Evolutionary conservation across 1,140 invertebrate species (phyloP).

Genomic region (Frieseomelitta varia): DNA sequence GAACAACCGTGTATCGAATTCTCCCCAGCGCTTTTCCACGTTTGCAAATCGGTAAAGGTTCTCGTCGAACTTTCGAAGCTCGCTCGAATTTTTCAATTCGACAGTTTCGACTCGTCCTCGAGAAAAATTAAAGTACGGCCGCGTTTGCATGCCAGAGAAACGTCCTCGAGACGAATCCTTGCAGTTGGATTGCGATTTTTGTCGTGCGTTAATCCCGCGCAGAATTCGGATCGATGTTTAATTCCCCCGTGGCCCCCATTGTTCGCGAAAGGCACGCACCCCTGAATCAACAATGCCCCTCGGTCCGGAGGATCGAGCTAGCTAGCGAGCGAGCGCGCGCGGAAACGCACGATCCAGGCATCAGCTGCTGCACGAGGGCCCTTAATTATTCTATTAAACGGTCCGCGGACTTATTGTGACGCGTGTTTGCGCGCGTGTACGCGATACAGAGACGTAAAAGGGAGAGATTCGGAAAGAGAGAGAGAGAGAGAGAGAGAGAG

Average conservation of each 20-base stretch:
- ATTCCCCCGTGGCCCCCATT: slow-evolving; percentile 64
- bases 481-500: not conserved
- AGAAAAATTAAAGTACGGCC: too few species aligned
- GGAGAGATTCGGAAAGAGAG: not conserved
- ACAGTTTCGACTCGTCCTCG: too few species aligned
- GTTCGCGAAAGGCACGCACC: slow-evolving; percentile 45
- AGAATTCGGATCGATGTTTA: slow-evolving; percentile 60
- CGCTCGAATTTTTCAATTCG: too few species aligned
- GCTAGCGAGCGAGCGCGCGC: not conserved
- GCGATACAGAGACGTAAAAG: not conserved
- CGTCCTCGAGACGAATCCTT: not conserved
- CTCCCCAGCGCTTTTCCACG: too few species aligned
- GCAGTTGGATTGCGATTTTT: slow-evolving; percentile 12
- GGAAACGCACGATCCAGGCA: slow-evolving; percentile 64
- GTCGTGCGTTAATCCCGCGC: slow-evolving; percentile 53
- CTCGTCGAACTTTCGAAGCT: too few species aligned
- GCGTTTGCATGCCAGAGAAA: not conserved
- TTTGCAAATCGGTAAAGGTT: too few species aligned
- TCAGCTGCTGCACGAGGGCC: slow-evolving; percentile 79
- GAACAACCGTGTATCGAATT: too few species aligned
- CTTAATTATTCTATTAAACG: slow-evolving; percentile 83
- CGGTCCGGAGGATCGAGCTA: not conserved
- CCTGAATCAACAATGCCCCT: slow-evolving; percentile 61
- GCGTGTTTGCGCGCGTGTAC: slow-evolving; percentile 48
- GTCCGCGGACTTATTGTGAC: slow-evolving; percentile 79